Base-by-base conservation (phyloP, 2,113 vertebrate species). In the Malurus cyaneus region DNA sequence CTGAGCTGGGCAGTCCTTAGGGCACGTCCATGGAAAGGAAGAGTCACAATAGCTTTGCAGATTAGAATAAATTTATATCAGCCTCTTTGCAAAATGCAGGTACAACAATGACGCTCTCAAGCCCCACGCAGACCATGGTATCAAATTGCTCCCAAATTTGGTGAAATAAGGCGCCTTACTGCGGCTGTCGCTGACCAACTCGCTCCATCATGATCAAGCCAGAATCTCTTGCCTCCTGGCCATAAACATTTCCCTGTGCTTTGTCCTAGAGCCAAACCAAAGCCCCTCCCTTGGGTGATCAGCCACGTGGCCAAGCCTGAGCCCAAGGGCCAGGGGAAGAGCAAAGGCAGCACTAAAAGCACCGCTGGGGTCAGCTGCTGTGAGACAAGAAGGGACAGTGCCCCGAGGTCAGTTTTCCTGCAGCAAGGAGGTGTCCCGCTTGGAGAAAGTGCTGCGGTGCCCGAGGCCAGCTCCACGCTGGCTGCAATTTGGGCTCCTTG, bases 181-280 rank as follows among this genome's bases (percentile, higher is more conserved):
- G 14, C 6, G 6, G 14, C 56, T 2, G 1, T 25, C 0, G 0
- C 62, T 71, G 78, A 66, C 42, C 13, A 39, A n/a, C 31, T 39
- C 39, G 20, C 14, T 62, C 1, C 53, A 64, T 46, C 25, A 4
- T 5, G 8, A 10, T 5, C 29, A 64, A 39, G 3, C 9, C n/a
- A 20, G 49, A 78, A 29, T 46, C 14, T 54, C 54, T 52, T 82
- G 32, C 46, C 9, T 49, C n/a, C 26, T 42, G 12, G 23, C n/a
- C 56, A 12, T 8, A 7, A 56, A 39, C 20, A 17, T 36, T 41
- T 11, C 49, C 8, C 9, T 74, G 9, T 0, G 11, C 50, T 83
- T 66, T 36, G 36, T 15, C 41, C 39, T 42, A 24, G 17, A 47
- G 31, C 5, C 36, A 67, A 72, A 69, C 5, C 5, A 28, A 39